Percentiles rank a stretch among this genome's conserved stretches.
Conservation (phyloP, 2,797 vertebrate species). For the Cyprinodon diabolis region DNA sequence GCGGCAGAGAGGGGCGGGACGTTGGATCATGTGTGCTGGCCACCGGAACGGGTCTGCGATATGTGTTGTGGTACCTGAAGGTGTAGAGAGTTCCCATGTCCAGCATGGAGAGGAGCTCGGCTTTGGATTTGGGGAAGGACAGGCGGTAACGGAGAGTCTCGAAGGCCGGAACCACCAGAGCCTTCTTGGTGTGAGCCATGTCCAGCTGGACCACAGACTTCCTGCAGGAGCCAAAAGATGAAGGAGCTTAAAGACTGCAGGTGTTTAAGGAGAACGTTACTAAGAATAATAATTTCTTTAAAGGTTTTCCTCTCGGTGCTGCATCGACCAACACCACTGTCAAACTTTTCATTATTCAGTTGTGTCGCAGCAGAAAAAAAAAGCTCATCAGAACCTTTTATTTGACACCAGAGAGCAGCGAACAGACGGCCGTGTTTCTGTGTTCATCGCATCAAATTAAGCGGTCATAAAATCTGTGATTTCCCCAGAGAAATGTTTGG, state of each 20-base stretch:
- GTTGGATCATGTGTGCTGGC: not conserved
- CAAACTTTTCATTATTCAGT: not conserved
- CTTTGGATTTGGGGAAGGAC: slow-evolving; percentile 94
- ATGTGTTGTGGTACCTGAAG: slow-evolving; percentile 86
- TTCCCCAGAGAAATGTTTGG: slow-evolving; percentile 2
- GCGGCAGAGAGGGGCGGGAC: not conserved
- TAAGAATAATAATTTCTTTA: no score
- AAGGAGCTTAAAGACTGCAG: no score
- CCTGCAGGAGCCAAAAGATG: slow-evolving; percentile 65
- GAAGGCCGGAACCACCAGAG: slow-evolving; percentile 94
- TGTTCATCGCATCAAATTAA: not conserved
- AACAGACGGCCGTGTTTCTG: not conserved
- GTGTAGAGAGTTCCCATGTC: slow-evolving; percentile 93
- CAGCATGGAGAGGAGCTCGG: slow-evolving; percentile 94
- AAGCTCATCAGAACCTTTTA: no score
- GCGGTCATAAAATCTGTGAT: slow-evolving; percentile 3
- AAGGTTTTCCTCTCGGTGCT: no score
- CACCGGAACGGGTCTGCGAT: no score
- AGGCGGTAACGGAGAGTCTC: slow-evolving; percentile 93
- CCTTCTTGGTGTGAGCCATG: slow-evolving; percentile 86
- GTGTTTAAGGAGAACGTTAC: not conserved
- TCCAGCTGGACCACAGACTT: slow-evolving; percentile 88
- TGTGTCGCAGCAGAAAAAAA: not conserved
- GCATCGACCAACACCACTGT: no score
- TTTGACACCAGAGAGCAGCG: not conserved